Conservation (phyloP, 2,113 vertebrate genomes). For the Corvus cornix region DNA sequence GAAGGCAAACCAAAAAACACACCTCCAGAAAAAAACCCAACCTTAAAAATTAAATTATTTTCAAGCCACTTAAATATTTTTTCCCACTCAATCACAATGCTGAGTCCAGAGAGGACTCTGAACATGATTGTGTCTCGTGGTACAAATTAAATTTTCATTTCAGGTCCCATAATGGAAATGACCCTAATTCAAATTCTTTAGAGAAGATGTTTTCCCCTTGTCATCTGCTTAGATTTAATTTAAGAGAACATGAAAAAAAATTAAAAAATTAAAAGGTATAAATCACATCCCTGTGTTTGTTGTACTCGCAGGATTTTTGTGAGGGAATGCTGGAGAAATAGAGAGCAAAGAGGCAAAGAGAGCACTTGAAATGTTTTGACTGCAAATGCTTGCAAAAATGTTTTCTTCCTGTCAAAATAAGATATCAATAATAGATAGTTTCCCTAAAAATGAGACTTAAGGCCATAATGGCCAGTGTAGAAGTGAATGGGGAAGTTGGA, state of each 20-base stretch:
- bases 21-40: no score
- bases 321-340: neutral
- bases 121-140: neutral
- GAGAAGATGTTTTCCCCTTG: neutral
- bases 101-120: neutral
- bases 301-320: neutral
- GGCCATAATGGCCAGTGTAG: no score
- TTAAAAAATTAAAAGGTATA: neutral
- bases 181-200: conserved; percentile 7
- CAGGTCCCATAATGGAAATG: conserved; percentile 2
- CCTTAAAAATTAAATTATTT: neutral
- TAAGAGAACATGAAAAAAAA: neutral
- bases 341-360: neutral
- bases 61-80: neutral
- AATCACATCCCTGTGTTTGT: neutral
- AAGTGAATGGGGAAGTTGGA: neutral
- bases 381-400: neutral
- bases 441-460: neutral
- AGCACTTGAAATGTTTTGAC: neutral
- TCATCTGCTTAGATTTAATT: conserved; percentile 31
- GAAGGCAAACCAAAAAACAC: neutral
- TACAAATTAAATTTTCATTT: conserved; percentile 21
- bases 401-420: neutral
- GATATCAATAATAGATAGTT: neutral
- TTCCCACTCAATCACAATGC: neutral